These are phyloP conservation scores for Pteronotus mesoamericanus DNA, from an alignment of 2,797 vertebrate genomes.

Conservation along the genomic window DNA sequence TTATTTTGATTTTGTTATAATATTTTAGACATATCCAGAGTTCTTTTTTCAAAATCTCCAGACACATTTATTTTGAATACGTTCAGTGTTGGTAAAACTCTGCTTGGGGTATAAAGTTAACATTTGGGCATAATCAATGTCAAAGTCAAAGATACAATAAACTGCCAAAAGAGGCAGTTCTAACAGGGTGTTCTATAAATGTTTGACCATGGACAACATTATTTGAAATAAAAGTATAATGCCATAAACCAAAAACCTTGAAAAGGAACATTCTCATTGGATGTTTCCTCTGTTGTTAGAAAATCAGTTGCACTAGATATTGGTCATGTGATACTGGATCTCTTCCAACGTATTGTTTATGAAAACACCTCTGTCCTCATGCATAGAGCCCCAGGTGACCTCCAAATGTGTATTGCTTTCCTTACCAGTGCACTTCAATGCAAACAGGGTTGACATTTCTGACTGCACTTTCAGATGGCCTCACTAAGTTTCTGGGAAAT, in stretches of 20 bases:
- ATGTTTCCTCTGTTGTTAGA: not conserved
- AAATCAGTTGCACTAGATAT: not conserved
- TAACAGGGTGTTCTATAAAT: not conserved
- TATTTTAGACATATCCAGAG: not conserved
- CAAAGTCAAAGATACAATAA: not conserved
- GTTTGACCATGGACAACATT: not conserved
- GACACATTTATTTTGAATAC: not conserved
- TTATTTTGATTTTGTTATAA: not conserved
- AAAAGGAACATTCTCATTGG: not conserved
- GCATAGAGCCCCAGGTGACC: not conserved
- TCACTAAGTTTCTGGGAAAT: not conserved
- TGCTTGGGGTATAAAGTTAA: not conserved
- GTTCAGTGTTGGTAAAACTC: not conserved
- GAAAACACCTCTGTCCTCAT: not conserved
- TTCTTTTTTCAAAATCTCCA: not conserved
- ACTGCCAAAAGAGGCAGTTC: not conserved
- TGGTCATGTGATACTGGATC: not conserved
- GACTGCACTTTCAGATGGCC: not conserved
- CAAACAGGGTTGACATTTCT: not conserved
- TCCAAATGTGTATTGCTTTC: not conserved
- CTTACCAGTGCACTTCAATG: not conserved
- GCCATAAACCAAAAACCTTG: not conserved
- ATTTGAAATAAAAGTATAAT: not conserved
- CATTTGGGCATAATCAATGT: not conserved
- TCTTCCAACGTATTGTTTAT: not conserved